Evolutionary conservation across 2,113 vertebrate genomes (phyloP).

Genomic region (Leiothrix lutea): DNA sequence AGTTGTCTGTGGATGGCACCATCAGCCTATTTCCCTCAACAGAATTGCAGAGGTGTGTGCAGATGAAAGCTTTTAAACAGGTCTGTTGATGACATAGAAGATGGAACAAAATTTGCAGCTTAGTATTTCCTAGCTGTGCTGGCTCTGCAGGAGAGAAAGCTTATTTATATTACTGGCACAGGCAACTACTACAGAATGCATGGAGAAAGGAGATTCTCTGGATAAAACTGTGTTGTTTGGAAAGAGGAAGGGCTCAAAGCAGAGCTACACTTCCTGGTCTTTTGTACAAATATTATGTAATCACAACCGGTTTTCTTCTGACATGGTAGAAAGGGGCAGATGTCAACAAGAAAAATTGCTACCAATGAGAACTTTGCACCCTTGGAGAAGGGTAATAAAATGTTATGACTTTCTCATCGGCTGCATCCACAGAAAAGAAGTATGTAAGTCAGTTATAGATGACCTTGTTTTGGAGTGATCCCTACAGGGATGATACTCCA

Average conservation of each 20-base stretch:
- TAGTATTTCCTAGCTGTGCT: background rate
- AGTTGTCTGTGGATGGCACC: background rate
- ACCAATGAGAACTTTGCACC: slow-evolving; percentile 23
- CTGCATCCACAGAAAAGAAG: background rate
- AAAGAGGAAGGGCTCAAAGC: background rate
- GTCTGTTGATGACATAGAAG: background rate
- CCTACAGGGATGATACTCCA: background rate
- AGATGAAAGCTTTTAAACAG: slow-evolving; percentile 19
- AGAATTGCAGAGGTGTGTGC: background rate
- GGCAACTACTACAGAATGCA: background rate
- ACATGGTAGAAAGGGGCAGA: background rate
- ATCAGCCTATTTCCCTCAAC: background rate
- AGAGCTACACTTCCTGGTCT: background rate
- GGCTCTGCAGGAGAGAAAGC: background rate
- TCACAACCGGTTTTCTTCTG: background rate
- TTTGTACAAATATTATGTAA: background rate
- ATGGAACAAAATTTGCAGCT: slow-evolving; percentile 17
- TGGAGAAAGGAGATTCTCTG: background rate
- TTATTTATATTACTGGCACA: slow-evolving; percentile 17
- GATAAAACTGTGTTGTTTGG: background rate
- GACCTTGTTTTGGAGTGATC: background rate
- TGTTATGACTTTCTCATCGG: background rate
- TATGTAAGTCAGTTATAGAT: background rate
- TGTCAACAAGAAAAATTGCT: slow-evolving; percentile 14
- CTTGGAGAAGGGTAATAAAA: background rate